Base-by-base conservation (phyloP, 2,113 vertebrate species). In the Ciconia maguari region DNA sequence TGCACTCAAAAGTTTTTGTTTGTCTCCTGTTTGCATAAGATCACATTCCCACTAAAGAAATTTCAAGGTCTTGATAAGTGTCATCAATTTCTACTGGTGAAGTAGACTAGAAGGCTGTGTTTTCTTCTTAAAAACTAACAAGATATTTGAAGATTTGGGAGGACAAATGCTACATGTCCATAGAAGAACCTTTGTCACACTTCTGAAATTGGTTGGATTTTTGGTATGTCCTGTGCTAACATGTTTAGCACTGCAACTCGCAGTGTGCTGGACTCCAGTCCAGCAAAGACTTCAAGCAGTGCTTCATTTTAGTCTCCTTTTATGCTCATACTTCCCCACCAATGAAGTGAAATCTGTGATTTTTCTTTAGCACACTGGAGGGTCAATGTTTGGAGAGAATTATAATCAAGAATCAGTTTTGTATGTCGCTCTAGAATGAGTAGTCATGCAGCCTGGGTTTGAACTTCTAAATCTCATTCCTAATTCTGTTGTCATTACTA, bases 181-280 rank as follows among this genome's bases (percentile, higher is more conserved):
- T 2, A 18, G 25, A 10, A 36, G 26, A 70, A 10, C 11, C 41
- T 12, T 0, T 25, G 2, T 72, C 36, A 7, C 9, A 49, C 2
- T 54, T 72, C 3, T 66, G 64, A 26, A 41, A 8, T 29, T 13
- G 11, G 3, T 48, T 84, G 22, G 11, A 2, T 71, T 89, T 89
- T 87, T 68, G n/a, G 3, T 18, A 7, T 1, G 16, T 44, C 9
- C 18, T 82, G 0, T 52, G 74, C 14, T 66, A 24, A 22, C 8
- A 2, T 3, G 12, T 32, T 83, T 10, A 76, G 22, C 6, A 3
- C 7, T 32, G n/a, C 34, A 70, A 11, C 42, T 38, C 22, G 10
- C 36, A 38, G 24, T 1, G 0, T 44, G 49, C 17, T 65, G 49
- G n/a, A 49, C 19, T 77, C 38, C 27, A 60, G 1, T 42, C 26